These are phyloP conservation scores for Nesospiza acunhae DNA, from an alignment of 2,113 vertebrate genomes.

Conservation along the genomic window DNA sequence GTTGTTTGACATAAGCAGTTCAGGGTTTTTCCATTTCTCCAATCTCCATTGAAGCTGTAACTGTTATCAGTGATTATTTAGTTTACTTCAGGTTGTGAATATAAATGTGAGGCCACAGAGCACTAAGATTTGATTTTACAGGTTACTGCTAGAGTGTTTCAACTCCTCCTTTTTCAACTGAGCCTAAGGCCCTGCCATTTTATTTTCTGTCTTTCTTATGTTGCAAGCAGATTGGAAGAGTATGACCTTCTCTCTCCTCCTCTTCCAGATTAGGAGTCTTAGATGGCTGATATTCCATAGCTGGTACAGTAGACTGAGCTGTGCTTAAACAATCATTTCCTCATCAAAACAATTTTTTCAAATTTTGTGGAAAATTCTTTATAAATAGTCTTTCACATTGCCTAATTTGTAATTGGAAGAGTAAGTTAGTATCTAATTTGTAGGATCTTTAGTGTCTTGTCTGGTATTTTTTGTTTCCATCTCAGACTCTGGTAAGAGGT, in stretches of 20 bases:
- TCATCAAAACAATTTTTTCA: background rate
- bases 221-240: background rate
- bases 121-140: background rate
- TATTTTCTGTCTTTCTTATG: background rate
- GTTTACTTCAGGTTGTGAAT: background rate
- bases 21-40: background rate
- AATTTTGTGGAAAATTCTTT: background rate
- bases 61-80: background rate
- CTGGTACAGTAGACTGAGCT: background rate
- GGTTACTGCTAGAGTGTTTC: background rate
- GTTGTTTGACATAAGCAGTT: background rate
- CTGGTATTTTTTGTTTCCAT: background rate
- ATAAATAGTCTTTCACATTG: background rate
- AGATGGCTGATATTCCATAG: background rate
- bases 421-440: background rate
- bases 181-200: background rate
- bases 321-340: background rate
- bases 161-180: background rate
- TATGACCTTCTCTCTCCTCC: background rate
- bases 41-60: background rate
- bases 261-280: rapidly evolving
- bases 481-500: background rate
- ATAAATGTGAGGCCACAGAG: background rate
- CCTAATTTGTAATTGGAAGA: background rate
- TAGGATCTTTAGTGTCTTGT: background rate